These are phyloP conservation scores for Diplazon laetatorius DNA, from an alignment of 2,888 invertebrate species.

Conservation along the genomic window DNA sequence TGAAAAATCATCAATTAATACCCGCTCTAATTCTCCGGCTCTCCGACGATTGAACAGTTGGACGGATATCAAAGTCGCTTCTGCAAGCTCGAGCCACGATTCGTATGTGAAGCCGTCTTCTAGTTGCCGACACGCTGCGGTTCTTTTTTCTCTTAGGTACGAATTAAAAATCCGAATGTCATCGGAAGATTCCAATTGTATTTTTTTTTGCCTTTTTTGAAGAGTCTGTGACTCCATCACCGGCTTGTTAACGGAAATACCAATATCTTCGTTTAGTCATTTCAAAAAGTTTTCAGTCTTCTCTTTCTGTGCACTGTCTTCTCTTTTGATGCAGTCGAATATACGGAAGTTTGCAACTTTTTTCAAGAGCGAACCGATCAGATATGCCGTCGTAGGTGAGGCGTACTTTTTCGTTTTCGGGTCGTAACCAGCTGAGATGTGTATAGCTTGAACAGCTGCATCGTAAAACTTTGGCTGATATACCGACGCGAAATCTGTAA, in stretches of 20 bases:
- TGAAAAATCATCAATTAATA: slow-evolving; percentile 38
- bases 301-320: slow-evolving; percentile 21
- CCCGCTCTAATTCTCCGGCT: slow-evolving; percentile 48
- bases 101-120: background rate
- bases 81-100: slow-evolving; percentile 26
- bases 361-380: too few relatives aligned
- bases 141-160: slow-evolving; percentile 1
- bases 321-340: background rate
- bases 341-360: too few relatives aligned
- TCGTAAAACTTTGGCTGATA: too few relatives aligned
- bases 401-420: too few relatives aligned
- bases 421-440: too few relatives aligned
- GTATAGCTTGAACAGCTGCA: too few relatives aligned
- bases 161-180: slow-evolving; percentile 44
- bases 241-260: slow-evolving; percentile 57
- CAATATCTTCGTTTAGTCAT: slow-evolving; percentile 56
- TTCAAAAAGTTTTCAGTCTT: slow-evolving; percentile 63
- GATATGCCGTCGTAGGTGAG: too few relatives aligned
- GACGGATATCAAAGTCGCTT: slow-evolving; percentile 8
- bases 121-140: slow-evolving; percentile 17
- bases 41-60: slow-evolving; percentile 48
- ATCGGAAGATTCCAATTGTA: too few relatives aligned
- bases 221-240: slow-evolving; percentile 51
- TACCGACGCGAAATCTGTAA: too few relatives aligned
- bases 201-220: too few relatives aligned